These are phyloP conservation scores for Cyaniris semiargus DNA, from an alignment of 2,888 invertebrate species.

Conservation along the genomic window DNA sequence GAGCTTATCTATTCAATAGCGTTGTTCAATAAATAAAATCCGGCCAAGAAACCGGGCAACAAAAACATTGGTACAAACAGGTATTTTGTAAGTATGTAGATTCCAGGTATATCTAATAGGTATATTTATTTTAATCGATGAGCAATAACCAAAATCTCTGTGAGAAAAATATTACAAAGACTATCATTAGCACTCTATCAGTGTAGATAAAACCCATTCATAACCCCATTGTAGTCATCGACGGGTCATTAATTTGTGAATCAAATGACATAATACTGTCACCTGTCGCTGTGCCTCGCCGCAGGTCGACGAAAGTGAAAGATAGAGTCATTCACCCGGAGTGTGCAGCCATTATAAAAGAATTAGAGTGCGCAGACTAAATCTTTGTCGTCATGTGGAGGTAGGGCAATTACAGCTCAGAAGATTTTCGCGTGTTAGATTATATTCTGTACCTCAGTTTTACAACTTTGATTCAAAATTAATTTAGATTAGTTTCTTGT, in stretches of 20 bases:
- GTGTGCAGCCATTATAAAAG: background rate
- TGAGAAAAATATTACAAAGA: background rate
- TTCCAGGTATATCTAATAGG: no score
- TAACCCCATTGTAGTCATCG: background rate
- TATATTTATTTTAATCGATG: no score
- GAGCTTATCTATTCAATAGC: no score
- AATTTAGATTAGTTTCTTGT: no score
- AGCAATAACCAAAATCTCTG: no score
- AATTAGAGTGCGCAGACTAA: slow-evolving; percentile 20
- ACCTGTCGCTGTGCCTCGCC: slow-evolving; percentile 59
- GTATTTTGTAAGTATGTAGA: no score
- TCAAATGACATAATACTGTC: slow-evolving; percentile 40
- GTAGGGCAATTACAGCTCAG: no score
- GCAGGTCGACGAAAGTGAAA: slow-evolving; percentile 64
- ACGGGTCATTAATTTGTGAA: slow-evolving; percentile 6
- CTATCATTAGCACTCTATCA: background rate
- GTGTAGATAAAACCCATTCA: background rate
- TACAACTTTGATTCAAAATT: no score
- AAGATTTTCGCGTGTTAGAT: background rate
- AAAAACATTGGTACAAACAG: no score
- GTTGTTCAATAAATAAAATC: no score
- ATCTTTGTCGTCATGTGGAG: background rate
- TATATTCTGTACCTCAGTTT: no score
- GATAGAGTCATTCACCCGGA: slow-evolving; percentile 59
- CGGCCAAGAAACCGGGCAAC: no score